Evolutionary conservation across 1,140 invertebrate species (phyloP).

Genomic region (Leucophenga varia): DNA sequence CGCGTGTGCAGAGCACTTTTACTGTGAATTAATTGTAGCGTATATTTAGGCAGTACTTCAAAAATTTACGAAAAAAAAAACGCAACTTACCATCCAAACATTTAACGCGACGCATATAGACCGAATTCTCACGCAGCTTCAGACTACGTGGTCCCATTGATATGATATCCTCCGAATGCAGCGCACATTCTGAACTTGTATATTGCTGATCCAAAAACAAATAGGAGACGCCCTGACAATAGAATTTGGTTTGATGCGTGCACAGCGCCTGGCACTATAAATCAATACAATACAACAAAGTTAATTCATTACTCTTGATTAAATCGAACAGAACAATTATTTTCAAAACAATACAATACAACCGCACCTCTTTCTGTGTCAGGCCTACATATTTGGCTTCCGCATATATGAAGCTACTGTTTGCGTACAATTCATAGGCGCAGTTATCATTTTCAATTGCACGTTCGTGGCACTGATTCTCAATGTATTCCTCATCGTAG

Average conservation of each 20-base stretch:
- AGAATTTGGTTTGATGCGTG: conserved; percentile 43
- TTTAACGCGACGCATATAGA: conserved; percentile 58
- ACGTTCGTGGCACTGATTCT: conserved; percentile 63
- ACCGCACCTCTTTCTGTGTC: conserved; percentile 53
- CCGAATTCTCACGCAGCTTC: conserved; percentile 36
- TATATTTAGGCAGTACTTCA: too few relatives aligned
- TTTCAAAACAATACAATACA: too few relatives aligned
- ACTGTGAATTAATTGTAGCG: too few relatives aligned
- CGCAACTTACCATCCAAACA: conserved; percentile 58
- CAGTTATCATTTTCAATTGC: conserved; percentile 43
- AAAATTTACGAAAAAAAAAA: background rate
- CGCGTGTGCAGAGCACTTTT: conserved; percentile 61
- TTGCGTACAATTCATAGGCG: conserved; percentile 51
- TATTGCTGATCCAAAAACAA: conserved; percentile 29
- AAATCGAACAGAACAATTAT: too few relatives aligned
- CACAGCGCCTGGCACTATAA: conserved; percentile 49
- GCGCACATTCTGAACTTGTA: conserved; percentile 46
- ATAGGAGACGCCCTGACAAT: conserved; percentile 51
- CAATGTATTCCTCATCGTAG: conserved; percentile 65
- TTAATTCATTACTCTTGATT: too few relatives aligned
- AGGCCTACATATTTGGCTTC: conserved; percentile 50
- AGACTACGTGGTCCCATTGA: conserved; percentile 58
- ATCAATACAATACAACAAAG: too few relatives aligned
- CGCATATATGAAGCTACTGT: conserved; percentile 52
- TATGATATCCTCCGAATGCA: conserved; percentile 60